phyloP scores from a whole-genome alignment of 2,888 invertebrate species.

The Leptopterna dolabrata region DNA sequence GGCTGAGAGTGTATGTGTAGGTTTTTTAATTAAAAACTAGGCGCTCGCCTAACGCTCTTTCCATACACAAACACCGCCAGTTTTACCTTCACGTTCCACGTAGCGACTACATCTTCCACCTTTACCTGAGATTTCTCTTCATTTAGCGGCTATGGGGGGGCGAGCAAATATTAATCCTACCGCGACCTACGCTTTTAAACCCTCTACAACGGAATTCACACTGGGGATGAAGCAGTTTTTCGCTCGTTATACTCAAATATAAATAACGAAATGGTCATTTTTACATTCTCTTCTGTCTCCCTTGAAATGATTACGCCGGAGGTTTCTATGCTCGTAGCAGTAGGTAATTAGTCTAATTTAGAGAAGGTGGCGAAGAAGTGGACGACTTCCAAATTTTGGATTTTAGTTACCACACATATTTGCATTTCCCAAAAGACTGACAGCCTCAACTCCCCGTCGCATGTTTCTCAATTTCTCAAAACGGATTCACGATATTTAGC shows the following conservation, averaged over 20 bases:
- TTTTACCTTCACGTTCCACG: not conserved
- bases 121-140: not conserved
- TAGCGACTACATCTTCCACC: not conserved
- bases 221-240: not conserved
- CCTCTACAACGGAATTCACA: not conserved
- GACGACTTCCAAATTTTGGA: no score
- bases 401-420: no score
- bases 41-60: not conserved
- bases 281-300: not conserved
- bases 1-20: not conserved
- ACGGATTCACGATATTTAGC: no score
- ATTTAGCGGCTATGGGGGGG: not conserved
- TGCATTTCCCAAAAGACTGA: no score
- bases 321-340: no score
- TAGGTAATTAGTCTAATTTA: no score
- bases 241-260: not conserved
- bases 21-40: not conserved
- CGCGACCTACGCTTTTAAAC: not conserved
- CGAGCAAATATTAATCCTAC: not conserved
- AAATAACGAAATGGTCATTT: not conserved
- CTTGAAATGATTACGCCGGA: no score
- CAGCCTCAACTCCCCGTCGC: no score
- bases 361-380: no score
- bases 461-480: no score
- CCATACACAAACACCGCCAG: not conserved